A percentile compares a stretch with the other conserved stretches of the same genome.
Evolutionary conservation across 2,888 invertebrate species (phyloP).

Genomic region (Sthenelais limicola): DNA sequence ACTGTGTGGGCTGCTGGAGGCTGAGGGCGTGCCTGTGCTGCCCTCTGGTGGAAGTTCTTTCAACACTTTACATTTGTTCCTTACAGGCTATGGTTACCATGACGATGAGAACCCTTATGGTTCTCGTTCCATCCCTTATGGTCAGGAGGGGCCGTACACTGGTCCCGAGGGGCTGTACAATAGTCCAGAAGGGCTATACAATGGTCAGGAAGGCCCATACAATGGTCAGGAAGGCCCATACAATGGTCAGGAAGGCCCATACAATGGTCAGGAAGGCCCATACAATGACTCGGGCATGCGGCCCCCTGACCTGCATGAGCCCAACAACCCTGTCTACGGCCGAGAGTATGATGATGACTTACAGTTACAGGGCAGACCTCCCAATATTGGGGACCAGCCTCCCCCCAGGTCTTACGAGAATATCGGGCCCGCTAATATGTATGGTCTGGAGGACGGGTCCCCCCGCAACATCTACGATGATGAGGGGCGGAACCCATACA

Average conservation of each 20-base stretch:
- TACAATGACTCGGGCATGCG: not conserved
- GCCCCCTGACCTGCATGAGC: conserved; percentile 53
- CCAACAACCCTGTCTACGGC: conserved; percentile 48
- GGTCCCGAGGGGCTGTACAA: no score
- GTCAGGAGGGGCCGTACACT: not conserved
- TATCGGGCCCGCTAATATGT: not conserved
- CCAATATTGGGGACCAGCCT: not conserved
- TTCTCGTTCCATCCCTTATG: conserved; percentile 18
- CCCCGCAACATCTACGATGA: conserved; percentile 10
- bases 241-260: no score
- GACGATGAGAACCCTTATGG: conserved; percentile 33
- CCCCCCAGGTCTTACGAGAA: conserved; percentile 15
- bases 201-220: no score
- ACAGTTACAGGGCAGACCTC: not conserved
- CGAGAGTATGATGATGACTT: conserved; percentile 52
- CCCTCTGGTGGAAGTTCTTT: no score
- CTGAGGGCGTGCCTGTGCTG: no score
- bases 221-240: no score
- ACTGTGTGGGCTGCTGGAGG: no score
- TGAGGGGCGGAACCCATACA: not conserved
- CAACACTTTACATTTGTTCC: not conserved
- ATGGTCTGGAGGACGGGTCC: conserved; percentile 1
- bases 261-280: no score
- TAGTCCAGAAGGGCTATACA: no score
- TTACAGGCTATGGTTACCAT: conserved; percentile 26